phyloP scores from a whole-genome alignment of 2,888 invertebrate genomes.

The Mimas tiliae region DNA sequence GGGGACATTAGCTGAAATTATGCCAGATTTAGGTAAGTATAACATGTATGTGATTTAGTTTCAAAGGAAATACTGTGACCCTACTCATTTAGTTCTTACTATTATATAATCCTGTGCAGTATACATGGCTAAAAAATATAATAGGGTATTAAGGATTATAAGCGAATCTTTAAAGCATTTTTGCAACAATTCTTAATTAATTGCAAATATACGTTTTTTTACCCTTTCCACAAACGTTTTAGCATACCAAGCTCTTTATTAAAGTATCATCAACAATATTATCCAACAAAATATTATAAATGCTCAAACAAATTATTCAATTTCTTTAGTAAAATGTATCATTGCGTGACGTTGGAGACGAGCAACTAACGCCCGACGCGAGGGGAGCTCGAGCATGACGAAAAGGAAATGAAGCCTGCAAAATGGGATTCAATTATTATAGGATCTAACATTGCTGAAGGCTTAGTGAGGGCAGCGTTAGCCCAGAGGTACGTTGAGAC shows the following conservation, averaged over 20 bases:
- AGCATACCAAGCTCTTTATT: neutral
- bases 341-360: conserved; percentile 5
- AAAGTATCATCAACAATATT: neutral
- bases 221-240: no score
- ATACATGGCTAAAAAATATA: no score
- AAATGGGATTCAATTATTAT: conserved; percentile 37
- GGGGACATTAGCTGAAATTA: conserved; percentile 1
- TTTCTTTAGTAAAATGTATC: conserved; percentile 14
- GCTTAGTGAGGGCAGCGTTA: conserved; percentile 35
- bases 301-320: neutral
- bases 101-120: neutral
- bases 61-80: neutral
- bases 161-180: no score
- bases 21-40: neutral
- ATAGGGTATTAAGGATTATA: no score
- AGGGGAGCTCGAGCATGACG: neutral
- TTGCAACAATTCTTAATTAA: no score
- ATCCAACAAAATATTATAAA: neutral
- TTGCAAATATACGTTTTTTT: no score
- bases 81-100: neutral
- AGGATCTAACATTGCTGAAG: conserved; percentile 43
- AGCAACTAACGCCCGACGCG: conserved; percentile 4
- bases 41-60: conserved; percentile 6
- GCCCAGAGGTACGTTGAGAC: conserved; percentile 40
- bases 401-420: conserved; percentile 53